These are phyloP conservation scores for Augochlora pura DNA, from an alignment of 1,140 invertebrate genomes.

Conservation along the genomic window DNA sequence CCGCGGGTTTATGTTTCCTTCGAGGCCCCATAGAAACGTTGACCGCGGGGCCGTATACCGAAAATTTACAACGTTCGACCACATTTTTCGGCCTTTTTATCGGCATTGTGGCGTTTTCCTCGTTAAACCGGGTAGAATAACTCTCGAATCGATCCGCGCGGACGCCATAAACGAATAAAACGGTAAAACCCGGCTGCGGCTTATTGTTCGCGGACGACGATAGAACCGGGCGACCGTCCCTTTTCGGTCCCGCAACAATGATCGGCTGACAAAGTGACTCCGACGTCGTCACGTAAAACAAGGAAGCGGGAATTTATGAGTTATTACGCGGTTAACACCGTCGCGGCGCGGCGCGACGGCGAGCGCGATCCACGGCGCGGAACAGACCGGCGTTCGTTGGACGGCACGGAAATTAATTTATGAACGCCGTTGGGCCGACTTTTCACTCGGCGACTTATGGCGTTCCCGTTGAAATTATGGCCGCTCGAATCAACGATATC, in stretches of 20 bases:
- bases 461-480: constrained; percentile 18
- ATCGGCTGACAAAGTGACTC: constrained; percentile 57
- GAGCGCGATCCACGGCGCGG: background rate
- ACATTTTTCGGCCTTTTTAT: background rate
- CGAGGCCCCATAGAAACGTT: background rate
- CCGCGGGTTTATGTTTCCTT: background rate
- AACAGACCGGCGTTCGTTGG: constrained; percentile 6
- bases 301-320: constrained; percentile 56
- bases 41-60: background rate
- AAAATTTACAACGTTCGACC: background rate
- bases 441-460: constrained; percentile 16
- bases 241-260: constrained; percentile 32
- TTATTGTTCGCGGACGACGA: constrained; percentile 40
- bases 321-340: constrained; percentile 29
- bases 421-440: background rate
- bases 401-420: constrained; percentile 46
- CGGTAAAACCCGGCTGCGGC: constrained; percentile 54
- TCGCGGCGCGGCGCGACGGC: background rate
- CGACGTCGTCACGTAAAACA: constrained; percentile 42
- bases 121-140: background rate
- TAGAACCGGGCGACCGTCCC: background rate
- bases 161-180: constrained; percentile 67
- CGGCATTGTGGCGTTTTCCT: background rate
- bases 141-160: constrained; percentile 16
- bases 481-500: background rate